Evolutionary conservation across 2,888 invertebrate species (phyloP), one percentile per base, ranked within the genome.

Genomic region (Gastrophysa polygoni): DNA sequence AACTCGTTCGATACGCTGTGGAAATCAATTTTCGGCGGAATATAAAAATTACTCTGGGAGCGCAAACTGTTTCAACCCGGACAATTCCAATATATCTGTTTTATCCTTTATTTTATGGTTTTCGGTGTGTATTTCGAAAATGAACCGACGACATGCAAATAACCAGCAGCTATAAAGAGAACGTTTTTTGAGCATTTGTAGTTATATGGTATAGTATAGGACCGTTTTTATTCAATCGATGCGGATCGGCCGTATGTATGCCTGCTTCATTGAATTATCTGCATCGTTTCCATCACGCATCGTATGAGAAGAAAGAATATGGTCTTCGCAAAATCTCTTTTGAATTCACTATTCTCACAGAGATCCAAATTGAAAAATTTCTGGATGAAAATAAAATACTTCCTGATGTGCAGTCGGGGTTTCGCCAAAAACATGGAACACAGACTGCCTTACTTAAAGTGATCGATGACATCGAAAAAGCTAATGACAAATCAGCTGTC

Each of bases 1-100:
- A 32, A 24, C 24, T 5, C 24, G 24, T 7, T 3, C 24, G 7
- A 24, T 24, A 7, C 24, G 24, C 24, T 5, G 7, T 24, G 24
- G 24, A 24, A 24, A 24, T 7, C 24, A 24, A 24, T 24, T 24
- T 7, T 24, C 7, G 24, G 3, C 24, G 24, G 7, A 24, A 3
- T 24, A 24, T 11, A 32, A 10, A 32, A 32, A 32, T 32, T 18
- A 51, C 5, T n/a, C n/a, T 14, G 24, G 8, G 28, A 5, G 24
- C 8, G 14, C 28, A 14, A 21, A 49, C 49, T 49, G 49, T 24
- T 11, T 32, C 17, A 11, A 10, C 20, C 17, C 17, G 17, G 20
- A 51, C 34, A 17, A 51, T 51, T 49, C n/a, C 32, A 10, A 18
- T 11, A 51, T 18, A 51, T 51, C 29, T 32, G 20, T 32, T 51